phyloP scores from a whole-genome alignment of 2,797 vertebrate genomes.

The Hafferia zeledoni region DNA sequence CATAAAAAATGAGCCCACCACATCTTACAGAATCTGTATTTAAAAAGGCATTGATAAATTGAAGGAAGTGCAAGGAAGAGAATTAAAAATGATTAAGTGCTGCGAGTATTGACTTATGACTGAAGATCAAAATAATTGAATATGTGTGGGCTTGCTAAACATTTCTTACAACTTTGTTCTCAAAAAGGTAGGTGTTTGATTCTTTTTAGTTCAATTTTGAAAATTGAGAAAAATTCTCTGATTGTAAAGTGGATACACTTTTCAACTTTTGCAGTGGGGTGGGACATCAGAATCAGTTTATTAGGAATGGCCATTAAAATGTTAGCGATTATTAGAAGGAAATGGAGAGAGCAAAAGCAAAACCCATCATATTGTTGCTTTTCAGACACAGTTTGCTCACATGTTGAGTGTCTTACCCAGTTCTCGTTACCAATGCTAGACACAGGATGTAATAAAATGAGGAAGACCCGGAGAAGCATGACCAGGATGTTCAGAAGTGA shows the following conservation, averaged over 20 bases:
- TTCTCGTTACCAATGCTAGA: background rate
- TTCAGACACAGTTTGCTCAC: background rate
- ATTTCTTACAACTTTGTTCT: background rate
- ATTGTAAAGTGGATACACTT: background rate
- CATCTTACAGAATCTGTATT: slow-evolving; percentile 26
- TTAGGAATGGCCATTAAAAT: background rate
- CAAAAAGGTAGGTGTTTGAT: background rate
- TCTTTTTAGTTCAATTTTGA: background rate
- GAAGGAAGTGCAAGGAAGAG: slow-evolving; percentile 33
- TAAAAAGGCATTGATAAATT: slow-evolving; percentile 66
- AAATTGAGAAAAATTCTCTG: background rate
- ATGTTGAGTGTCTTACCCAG: background rate
- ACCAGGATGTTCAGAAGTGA: background rate
- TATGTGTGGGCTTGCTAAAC: slow-evolving; percentile 14
- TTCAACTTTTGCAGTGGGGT: background rate
- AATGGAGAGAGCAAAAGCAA: background rate
- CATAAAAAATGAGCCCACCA: slow-evolving; percentile 18
- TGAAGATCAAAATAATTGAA: slow-evolving; percentile 54
- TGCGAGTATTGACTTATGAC: slow-evolving; percentile 43
- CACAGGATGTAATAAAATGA: background rate
- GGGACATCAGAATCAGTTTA: background rate
- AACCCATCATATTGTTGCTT: background rate
- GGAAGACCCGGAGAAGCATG: background rate
- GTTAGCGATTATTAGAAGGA: background rate
- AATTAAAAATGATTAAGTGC: slow-evolving; percentile 52